phyloP scores from a whole-genome alignment of 2,113 vertebrate genomes.

The Collichthys lucidus region DNA sequence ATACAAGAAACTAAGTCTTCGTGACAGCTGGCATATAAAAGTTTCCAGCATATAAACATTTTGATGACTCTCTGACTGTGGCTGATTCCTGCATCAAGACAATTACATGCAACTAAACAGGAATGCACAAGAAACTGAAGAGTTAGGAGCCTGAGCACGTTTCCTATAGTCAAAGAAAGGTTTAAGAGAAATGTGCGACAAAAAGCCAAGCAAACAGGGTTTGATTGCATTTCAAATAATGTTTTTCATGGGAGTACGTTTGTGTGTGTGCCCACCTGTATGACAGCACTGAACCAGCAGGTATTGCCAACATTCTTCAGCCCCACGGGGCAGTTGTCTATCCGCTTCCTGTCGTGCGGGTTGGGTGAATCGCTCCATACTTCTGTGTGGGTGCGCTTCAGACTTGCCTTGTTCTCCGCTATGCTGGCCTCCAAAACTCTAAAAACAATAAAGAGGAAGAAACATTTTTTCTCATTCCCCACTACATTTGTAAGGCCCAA shows the following conservation, averaged over 20 bases:
- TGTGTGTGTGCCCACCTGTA: constrained; percentile 88
- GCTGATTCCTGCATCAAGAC: constrained; percentile 1
- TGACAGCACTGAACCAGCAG: constrained; percentile 99
- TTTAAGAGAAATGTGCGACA: background rate
- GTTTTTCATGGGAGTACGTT: background rate
- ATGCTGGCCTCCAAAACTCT: constrained; percentile 99
- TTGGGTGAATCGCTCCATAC: constrained; percentile 98
- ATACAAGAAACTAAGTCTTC: constrained; percentile 31
- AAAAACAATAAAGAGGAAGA: constrained; percentile 8
- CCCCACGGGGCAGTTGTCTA: constrained; percentile 93
- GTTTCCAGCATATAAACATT: constrained; percentile 9
- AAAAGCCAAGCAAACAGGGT: background rate
- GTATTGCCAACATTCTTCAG: constrained; percentile 99
- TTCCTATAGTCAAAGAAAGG: background rate
- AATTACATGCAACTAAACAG: background rate
- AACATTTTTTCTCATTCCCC: too few relatives aligned
- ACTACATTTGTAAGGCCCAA: background rate
- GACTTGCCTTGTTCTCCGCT: constrained; percentile 97
- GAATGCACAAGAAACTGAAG: background rate
- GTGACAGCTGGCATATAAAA: background rate
- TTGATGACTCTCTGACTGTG: too few relatives aligned
- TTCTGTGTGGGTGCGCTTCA: constrained; percentile 95
- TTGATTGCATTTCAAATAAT: background rate
- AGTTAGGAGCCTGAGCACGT: background rate
- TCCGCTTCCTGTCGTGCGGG: constrained; percentile 94